phyloP scores from a whole-genome alignment of 2,888 invertebrate species.

The Camptogramma bilineatum region DNA sequence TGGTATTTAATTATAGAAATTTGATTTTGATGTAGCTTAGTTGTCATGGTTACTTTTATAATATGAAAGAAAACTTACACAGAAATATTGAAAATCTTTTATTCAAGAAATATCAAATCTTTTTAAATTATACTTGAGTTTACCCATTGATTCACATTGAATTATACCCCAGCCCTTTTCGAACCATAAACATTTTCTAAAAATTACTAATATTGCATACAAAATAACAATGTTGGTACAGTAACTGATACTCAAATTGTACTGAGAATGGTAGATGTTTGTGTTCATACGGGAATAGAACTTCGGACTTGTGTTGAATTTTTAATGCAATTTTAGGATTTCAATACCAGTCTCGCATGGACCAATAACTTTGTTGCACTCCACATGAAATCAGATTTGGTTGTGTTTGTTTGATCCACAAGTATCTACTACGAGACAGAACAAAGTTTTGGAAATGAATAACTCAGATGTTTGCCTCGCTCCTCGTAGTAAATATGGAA shows the following conservation, averaged over 20 bases:
- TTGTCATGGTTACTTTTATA: no score
- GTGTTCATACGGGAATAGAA: constrained; percentile 8
- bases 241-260: neutral
- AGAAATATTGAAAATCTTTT: no score
- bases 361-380: constrained; percentile 5
- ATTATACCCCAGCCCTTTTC: no score
- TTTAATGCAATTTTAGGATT: constrained; percentile 17
- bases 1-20: no score
- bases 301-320: constrained; percentile 12
- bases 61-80: no score
- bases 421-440: neutral
- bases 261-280: constrained; percentile 6
- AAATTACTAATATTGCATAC: neutral
- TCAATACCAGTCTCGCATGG: constrained; percentile 19
- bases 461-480: constrained; percentile 1
- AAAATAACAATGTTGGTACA: neutral
- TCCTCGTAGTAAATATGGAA: constrained; percentile 16
- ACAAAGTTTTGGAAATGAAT: constrained; percentile 1
- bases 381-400: constrained; percentile 4
- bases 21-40: no score
- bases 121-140: no score
- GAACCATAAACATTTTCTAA: neutral
- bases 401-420: constrained; percentile 1
- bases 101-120: no score
- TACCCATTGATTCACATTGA: no score